Base-by-base conservation (phyloP, 2,888 invertebrate species). In the Temnothorax rugatulus region DNA sequence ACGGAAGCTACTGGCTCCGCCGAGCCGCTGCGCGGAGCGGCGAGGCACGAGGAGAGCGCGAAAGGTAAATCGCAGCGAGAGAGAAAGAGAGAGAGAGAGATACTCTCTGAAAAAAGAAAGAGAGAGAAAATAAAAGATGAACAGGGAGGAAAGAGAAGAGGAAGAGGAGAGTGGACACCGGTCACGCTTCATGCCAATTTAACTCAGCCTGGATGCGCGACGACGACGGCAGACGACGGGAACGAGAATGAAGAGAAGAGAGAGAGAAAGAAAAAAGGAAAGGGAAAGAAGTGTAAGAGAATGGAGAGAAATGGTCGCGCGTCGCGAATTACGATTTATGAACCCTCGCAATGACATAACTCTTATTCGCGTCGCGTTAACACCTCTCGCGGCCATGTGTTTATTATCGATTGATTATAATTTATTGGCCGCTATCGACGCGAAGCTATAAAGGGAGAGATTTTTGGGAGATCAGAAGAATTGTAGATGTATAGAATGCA, bases 161-260 rank as follows among this genome's bases (percentile, higher is more conserved):
- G 61, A 57, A 74, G 74, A 18, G 59, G 69, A 86, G 88, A 88
- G 90, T 92, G 92, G 94, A 93, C 94, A 93, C 90, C 87, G 91
- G 94, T 93, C 92, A 92, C 92, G 93, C 94, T 94, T 94, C 93
- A 92, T 93, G 93, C 93, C 92, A 92, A 93, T 93, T 94, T 93
- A 94, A 93, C 92, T 90, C 90, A 90, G 82, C 76, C 52, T 44
- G 81, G 69, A 75, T 38, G 83, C 57, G 50, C 83, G 64, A 71
- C 84, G 52, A 73, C 21, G 25, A 54, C 64, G 76, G 25, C 47
- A 50, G 47, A 29, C 18, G 25, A 21, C 71, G 57, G 52, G 77
- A 74, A 41, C 44, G 54, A 61, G 57, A 73, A 21, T 13, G 21
- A 18, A 13, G 44, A 18, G 18, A 54, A 47, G 50, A 68, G 64